Evolutionary conservation across 30 jellyfish, hydroid and myxozoan species (phyloP).

Genomic region (Pseudorhiza aurosa): DNA sequence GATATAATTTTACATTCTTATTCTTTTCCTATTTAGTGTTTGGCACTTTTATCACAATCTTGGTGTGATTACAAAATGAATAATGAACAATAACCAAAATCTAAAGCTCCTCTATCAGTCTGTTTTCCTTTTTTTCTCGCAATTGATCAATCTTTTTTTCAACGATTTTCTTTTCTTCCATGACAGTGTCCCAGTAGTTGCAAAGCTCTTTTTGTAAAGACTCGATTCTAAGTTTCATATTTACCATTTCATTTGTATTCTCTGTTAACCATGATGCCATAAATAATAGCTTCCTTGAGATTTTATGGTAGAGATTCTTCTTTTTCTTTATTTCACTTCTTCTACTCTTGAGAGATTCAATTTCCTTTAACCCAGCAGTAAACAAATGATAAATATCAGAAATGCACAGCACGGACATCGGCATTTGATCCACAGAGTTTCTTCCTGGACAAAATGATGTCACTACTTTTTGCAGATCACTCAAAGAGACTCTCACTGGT

Average conservation of each 20-base stretch:
- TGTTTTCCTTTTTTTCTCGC: background rate
- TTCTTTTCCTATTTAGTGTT: too few relatives aligned
- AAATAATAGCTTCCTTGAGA: slow-evolving; percentile 56
- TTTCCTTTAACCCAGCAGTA: background rate
- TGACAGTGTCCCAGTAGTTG: slow-evolving; percentile 30
- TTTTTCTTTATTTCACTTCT: slow-evolving; percentile 1
- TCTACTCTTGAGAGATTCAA: background rate
- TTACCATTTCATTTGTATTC: background rate
- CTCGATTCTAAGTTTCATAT: background rate
- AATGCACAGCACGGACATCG: slow-evolving; percentile 22
- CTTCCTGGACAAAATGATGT: background rate
- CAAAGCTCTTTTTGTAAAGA: slow-evolving; percentile 5
- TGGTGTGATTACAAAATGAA: too few relatives aligned
- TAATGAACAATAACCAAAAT: too few relatives aligned
- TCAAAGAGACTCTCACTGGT: slow-evolving; percentile 42
- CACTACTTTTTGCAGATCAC: slow-evolving; percentile 40
- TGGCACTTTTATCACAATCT: too few relatives aligned
- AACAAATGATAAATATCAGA: slow-evolving; percentile 68
- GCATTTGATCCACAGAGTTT: background rate
- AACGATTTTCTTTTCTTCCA: slow-evolving; percentile 22
- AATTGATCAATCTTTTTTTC: slow-evolving; percentile 34
- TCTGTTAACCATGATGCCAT: slow-evolving; percentile 54
- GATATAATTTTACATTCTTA: too few relatives aligned
- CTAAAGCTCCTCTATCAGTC: slow-evolving; percentile 35
- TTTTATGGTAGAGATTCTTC: slow-evolving; percentile 9